These are phyloP conservation scores for Apotomis betuletana DNA, from an alignment of 2,888 invertebrate genomes.

Conservation along the genomic window DNA sequence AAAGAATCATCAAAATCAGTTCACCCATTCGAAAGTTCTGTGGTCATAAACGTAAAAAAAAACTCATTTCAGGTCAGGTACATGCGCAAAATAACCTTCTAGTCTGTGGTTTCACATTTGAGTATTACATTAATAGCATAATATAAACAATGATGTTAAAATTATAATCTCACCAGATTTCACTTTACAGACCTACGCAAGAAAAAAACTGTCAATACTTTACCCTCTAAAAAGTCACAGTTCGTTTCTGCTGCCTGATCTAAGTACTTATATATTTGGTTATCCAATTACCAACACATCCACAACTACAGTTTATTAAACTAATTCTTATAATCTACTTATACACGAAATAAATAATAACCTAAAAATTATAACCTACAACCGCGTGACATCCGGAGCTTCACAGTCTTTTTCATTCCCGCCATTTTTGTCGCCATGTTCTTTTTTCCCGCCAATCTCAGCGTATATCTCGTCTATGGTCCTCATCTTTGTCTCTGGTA, in stretches of 20 bases:
- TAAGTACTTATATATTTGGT: background rate
- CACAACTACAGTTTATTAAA: background rate
- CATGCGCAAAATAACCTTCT: no score
- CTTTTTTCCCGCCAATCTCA: constrained; percentile 63
- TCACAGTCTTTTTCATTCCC: constrained; percentile 61
- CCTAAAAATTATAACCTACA: constrained; percentile 52
- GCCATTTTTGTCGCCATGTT: constrained; percentile 53
- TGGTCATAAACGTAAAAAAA: no score
- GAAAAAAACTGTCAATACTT: no score
- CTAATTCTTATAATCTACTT: background rate
- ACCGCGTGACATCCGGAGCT: constrained; percentile 63
- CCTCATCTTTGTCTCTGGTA: constrained; percentile 73
- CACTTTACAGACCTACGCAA: no score
- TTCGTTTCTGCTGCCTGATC: no score
- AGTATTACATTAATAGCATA: background rate
- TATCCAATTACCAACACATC: constrained; percentile 5
- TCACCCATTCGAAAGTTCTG: no score
- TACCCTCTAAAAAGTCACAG: no score
- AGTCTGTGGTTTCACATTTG: no score
- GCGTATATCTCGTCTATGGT: constrained; percentile 74
- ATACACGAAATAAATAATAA: constrained; percentile 33
- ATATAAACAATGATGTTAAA: background rate
- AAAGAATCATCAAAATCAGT: no score
- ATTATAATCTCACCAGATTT: no score
- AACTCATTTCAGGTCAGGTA: no score